phyloP scores from a whole-genome alignment of 2,113 vertebrate species.

The Microcebus griseorufus region DNA sequence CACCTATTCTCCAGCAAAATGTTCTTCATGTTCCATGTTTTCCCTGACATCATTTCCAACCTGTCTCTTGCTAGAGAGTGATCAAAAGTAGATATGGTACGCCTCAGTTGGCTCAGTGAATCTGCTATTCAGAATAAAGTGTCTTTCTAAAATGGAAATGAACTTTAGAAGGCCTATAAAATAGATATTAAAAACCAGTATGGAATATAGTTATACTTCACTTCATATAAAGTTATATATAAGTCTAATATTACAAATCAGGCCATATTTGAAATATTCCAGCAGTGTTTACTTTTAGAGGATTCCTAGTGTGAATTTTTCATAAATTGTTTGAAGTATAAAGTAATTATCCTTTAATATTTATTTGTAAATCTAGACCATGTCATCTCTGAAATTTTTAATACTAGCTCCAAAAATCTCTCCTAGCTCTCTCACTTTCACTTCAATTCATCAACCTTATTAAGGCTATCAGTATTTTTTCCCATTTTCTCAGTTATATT shows the following conservation, averaged over 20 bases:
- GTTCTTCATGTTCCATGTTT: neutral
- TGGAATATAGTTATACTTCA: neutral
- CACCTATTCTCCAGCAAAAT: neutral
- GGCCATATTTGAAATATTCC: neutral
- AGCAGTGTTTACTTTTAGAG: neutral
- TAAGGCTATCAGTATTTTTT: neutral
- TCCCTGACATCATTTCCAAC: neutral
- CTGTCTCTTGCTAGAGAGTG: neutral
- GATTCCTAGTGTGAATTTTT: neutral
- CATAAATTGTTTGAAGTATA: constrained; percentile 5
- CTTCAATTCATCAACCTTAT: neutral
- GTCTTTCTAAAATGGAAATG: neutral
- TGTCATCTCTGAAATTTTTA: neutral
- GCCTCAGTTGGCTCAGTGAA: neutral
- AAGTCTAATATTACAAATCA: neutral
- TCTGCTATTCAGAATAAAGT: neutral
- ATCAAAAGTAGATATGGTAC: neutral
- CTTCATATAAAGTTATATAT: neutral
- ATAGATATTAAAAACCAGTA: neutral
- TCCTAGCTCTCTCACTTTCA: neutral
- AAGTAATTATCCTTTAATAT: neutral
- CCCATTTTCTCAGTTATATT: neutral
- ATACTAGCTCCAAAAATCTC: neutral
- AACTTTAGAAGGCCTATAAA: neutral
- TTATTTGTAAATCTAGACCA: neutral